A percentile compares a stretch with the other conserved stretches of the same genome.
phyloP scores from a whole-genome alignment of 2,888 invertebrate genomes.

The Odontothrips loti region DNA sequence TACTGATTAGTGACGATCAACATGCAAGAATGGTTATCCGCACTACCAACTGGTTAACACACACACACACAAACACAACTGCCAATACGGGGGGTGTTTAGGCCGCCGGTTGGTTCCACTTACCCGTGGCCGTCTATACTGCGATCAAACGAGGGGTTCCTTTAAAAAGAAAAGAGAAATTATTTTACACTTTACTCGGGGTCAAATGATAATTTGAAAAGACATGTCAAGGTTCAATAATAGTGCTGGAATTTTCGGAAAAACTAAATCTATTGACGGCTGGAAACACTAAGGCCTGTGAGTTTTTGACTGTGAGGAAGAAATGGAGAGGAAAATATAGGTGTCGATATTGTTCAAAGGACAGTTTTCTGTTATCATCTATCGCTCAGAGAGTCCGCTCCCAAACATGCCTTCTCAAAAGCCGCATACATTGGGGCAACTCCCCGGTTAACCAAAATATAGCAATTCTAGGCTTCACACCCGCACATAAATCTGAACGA shows the following conservation, averaged over 20 bases:
- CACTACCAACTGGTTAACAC: too few species aligned
- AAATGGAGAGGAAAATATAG: too few species aligned
- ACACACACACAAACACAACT: too few species aligned
- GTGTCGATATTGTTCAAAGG: too few species aligned
- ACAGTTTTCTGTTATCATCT: too few species aligned
- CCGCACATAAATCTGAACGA: constrained; percentile 17
- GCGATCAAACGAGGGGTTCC: constrained; percentile 21
- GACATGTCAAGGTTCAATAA: neutral
- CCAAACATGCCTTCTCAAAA: neutral
- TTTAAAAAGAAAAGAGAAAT: constrained; percentile 22
- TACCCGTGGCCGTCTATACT: constrained; percentile 22
- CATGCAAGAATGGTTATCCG: too few species aligned
- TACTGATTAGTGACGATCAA: neutral
- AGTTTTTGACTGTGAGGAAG: too few species aligned
- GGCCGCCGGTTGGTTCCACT: neutral
- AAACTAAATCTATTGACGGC: neutral
- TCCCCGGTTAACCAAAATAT: constrained; percentile 16
- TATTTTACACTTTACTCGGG: neutral
- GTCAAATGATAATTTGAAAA: neutral
- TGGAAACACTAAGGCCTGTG: too few species aligned
- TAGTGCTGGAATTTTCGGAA: too few species aligned
- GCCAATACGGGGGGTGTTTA: too few species aligned
- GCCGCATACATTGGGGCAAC: neutral
- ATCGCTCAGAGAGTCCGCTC: too few species aligned
- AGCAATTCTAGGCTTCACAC: constrained; percentile 8